Evolutionary conservation across 2,797 vertebrate species (phyloP).

Genomic region (Semaprochilodus insignis): DNA sequence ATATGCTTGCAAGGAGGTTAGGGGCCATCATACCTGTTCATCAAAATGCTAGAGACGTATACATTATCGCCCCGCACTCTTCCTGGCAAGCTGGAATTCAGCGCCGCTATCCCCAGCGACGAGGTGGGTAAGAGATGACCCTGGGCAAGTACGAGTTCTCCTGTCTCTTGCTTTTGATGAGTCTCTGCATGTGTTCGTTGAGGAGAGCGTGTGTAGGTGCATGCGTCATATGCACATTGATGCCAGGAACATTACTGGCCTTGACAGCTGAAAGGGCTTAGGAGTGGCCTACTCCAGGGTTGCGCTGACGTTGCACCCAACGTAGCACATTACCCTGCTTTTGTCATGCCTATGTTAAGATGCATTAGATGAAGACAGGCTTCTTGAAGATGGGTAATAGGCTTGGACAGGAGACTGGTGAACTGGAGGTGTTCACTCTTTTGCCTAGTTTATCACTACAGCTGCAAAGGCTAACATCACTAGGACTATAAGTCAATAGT

Average conservation of each 20-base stretch:
- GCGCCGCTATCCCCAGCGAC: not conserved
- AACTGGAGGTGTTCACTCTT: not conserved
- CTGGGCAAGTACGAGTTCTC: slow-evolving; percentile 27
- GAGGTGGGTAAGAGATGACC: slow-evolving; percentile 32
- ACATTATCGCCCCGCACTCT: slow-evolving; percentile 28
- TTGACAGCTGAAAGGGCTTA: slow-evolving; percentile 36
- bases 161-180: not conserved
- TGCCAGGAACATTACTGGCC: slow-evolving; percentile 45
- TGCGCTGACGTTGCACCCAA: not conserved
- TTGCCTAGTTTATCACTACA: too few species aligned
- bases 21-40: slow-evolving; percentile 51
- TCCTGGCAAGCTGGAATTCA: slow-evolving; percentile 38
- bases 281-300: slow-evolving; percentile 27
- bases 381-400: not conserved
- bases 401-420: not conserved
- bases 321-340: not conserved
- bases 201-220: slow-evolving; percentile 36
- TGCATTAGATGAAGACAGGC: slow-evolving; percentile 17
- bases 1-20: slow-evolving; percentile 49
- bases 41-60: slow-evolving; percentile 50
- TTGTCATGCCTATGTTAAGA: slow-evolving; percentile 24
- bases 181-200: not conserved
- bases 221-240: slow-evolving; percentile 40
- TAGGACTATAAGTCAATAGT: too few species aligned
- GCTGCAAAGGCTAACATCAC: too few species aligned